phyloP scores from a whole-genome alignment of 2,797 vertebrate genomes.

The Myotis pilosus region DNA sequence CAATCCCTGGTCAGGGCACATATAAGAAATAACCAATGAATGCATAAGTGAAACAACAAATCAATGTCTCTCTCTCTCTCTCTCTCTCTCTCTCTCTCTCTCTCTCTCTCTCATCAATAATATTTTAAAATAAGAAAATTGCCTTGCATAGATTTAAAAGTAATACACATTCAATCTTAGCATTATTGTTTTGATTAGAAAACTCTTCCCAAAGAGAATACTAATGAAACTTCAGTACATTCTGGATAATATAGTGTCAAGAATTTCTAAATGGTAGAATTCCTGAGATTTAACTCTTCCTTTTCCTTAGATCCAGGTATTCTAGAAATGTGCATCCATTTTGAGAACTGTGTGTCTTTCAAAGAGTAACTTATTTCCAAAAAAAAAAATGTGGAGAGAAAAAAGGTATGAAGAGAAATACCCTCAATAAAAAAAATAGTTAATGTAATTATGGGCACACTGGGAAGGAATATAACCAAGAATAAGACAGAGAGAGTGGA shows the following conservation, averaged over 20 bases:
- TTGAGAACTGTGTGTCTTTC: neutral
- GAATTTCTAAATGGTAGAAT: conserved; percentile 9
- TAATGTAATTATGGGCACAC: neutral
- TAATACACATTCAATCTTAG: neutral
- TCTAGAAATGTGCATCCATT: neutral
- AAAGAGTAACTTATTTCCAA: neutral
- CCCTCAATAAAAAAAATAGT: neutral
- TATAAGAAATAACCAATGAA: too few relatives aligned
- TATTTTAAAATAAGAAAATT: neutral
- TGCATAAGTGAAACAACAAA: too few relatives aligned
- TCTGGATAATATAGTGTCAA: neutral
- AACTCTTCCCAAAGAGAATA: neutral
- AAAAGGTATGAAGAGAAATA: neutral
- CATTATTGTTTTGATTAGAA: neutral
- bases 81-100: too few relatives aligned
- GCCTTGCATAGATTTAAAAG: neutral
- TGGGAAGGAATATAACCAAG: neutral
- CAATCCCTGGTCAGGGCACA: too few relatives aligned
- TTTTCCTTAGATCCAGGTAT: neutral
- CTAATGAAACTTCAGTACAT: neutral
- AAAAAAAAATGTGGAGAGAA: neutral
- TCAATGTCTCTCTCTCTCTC: too few relatives aligned
- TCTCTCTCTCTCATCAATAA: too few relatives aligned
- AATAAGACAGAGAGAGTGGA: neutral
- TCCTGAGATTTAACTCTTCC: neutral